phyloP scores from a whole-genome alignment of 2,888 invertebrate species.

The Bugulina stolonifera region DNA sequence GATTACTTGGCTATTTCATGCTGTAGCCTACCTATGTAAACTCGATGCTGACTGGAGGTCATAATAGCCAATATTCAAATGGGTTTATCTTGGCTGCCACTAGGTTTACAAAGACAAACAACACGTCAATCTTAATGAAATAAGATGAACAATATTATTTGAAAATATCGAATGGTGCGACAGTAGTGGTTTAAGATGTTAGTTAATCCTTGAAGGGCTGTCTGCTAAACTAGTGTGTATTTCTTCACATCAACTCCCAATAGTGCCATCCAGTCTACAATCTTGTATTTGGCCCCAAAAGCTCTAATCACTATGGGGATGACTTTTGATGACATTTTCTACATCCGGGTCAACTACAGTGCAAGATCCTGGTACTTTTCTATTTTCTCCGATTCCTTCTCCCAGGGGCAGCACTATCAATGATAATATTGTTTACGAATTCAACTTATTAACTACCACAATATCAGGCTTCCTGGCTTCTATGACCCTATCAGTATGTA shows the following conservation, averaged over 20 bases:
- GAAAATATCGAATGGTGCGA: no score
- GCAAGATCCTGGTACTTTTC: not conserved
- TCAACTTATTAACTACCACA: not conserved
- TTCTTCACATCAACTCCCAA: not conserved
- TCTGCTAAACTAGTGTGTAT: not conserved
- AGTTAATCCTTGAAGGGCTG: not conserved
- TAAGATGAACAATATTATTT: no score
- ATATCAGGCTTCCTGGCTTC: not conserved
- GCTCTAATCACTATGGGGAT: not conserved
- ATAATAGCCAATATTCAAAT: no score
- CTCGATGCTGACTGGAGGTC: no score
- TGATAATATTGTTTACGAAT: not conserved
- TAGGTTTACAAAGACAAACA: no score
- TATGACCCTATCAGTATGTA: not conserved
- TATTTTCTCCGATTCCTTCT: not conserved
- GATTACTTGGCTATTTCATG: no score
- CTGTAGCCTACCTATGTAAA: no score
- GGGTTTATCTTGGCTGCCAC: no score
- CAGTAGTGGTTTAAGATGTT: not conserved
- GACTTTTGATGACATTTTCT: not conserved
- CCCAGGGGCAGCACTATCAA: not conserved
- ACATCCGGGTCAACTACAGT: not conserved
- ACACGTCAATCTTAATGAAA: no score
- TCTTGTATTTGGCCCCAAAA: not conserved
- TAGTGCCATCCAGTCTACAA: not conserved